Percentiles rank a stretch among this genome's conserved stretches.
These are phyloP conservation scores for Leptinotarsa texana DNA, from an alignment of 1,140 invertebrate genomes.

Conservation along the genomic window DNA sequence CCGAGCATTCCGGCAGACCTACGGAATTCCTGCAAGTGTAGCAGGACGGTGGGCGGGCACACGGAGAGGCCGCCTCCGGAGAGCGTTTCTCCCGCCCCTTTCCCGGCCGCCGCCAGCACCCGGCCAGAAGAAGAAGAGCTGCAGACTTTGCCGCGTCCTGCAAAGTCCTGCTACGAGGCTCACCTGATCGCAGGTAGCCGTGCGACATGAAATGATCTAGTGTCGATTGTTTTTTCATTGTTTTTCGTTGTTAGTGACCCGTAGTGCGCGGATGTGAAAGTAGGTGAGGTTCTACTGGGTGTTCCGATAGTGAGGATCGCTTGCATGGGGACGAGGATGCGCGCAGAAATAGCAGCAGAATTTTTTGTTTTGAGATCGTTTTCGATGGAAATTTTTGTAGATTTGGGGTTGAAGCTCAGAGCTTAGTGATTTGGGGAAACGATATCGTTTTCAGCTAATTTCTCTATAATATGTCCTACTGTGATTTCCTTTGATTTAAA, in stretches of 20 bases:
- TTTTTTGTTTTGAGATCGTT: too few species aligned
- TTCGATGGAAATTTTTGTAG: too few species aligned
- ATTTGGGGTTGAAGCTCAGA: too few species aligned
- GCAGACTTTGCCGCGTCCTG: constrained; percentile 28
- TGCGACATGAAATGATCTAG: neutral
- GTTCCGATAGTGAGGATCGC: neutral
- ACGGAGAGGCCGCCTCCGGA: constrained; percentile 28
- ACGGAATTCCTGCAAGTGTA: constrained; percentile 35
- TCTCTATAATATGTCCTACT: too few species aligned
- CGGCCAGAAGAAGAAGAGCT: constrained; percentile 21
- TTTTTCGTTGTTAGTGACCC: neutral
- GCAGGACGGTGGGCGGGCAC: constrained; percentile 31
- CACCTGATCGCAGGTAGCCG: neutral
- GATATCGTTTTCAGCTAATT: too few species aligned
- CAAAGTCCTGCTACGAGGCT: constrained; percentile 17
- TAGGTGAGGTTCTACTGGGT: constrained; percentile 2
- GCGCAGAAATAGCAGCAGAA: too few species aligned
- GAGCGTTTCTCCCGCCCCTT: constrained; percentile 27
- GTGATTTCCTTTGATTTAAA: too few species aligned
- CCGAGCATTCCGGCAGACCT: constrained; percentile 10
- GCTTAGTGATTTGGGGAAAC: too few species aligned
- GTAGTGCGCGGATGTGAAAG: neutral
- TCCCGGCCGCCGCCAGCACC: constrained; percentile 23
- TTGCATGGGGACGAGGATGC: too few species aligned
- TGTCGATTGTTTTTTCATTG: neutral